These are phyloP conservation scores for Sialis lutaria DNA, from an alignment of 2,888 invertebrate species.

Conservation along the genomic window DNA sequence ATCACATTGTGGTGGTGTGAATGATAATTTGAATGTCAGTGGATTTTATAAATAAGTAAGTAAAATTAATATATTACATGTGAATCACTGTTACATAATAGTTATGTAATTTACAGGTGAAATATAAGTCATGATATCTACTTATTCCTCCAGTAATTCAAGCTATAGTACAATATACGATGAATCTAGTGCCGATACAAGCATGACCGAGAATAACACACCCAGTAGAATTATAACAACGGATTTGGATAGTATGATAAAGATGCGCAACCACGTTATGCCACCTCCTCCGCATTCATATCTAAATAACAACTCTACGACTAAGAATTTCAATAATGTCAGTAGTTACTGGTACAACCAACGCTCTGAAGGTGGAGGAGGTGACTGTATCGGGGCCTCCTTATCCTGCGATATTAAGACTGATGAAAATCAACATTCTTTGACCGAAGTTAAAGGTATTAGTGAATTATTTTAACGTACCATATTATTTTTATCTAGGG, in stretches of 20 bases:
- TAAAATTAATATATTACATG: neutral
- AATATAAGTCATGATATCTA: neutral
- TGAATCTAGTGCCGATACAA: neutral
- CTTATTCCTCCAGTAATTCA: neutral
- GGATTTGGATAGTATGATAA: neutral
- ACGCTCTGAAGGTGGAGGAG: neutral
- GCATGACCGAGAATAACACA: neutral
- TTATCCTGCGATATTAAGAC: too few relatives aligned
- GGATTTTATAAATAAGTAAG: neutral
- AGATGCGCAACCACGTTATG: conserved; percentile 9
- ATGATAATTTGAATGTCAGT: neutral
- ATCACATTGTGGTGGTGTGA: too few relatives aligned
- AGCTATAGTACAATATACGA: neutral
- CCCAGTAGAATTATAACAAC: neutral
- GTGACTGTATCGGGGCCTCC: conserved; percentile 4
- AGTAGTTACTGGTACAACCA: neutral
- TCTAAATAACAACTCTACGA: conserved; percentile 3
- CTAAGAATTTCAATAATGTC: conserved; percentile 4
- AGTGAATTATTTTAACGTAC: too few relatives aligned
- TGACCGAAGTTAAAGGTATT: too few relatives aligned
- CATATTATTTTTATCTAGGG: too few relatives aligned
- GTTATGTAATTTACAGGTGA: too few relatives aligned
- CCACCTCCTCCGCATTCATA: conserved; percentile 13
- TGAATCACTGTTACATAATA: too few relatives aligned
- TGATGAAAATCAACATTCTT: too few relatives aligned